These are phyloP conservation scores for Pseudonaja textilis DNA, from an alignment of 2,113 vertebrate species.

Conservation along the genomic window DNA sequence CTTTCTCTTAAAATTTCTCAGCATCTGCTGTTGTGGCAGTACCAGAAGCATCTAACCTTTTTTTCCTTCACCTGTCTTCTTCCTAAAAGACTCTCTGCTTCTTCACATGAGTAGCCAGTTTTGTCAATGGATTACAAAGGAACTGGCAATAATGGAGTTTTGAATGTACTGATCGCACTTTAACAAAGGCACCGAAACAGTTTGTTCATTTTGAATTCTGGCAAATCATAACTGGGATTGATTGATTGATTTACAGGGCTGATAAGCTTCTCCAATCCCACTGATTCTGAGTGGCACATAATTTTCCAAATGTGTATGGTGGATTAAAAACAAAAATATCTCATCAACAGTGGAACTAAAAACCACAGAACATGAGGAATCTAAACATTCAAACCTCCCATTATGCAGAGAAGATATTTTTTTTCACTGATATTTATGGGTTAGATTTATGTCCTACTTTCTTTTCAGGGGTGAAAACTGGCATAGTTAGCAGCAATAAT, in stretches of 20 bases:
- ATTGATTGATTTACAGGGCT: background rate
- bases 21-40: background rate
- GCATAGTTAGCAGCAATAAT: background rate
- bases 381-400: background rate
- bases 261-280: background rate
- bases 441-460: background rate
- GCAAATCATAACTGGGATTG: background rate
- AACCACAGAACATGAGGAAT: background rate
- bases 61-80: background rate
- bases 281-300: background rate
- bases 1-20: slow-evolving; percentile 2
- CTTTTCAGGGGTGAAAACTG: background rate
- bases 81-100: background rate
- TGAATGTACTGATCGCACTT: background rate
- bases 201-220: background rate
- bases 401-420: background rate
- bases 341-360: background rate
- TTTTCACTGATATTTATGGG: background rate
- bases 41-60: background rate
- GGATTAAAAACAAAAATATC: background rate
- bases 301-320: background rate
- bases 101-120: background rate
- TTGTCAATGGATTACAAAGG: background rate
- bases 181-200: background rate
- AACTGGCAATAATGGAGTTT: background rate